Base-by-base conservation (phyloP, 2,797 vertebrate genomes). In the Phoeniculus purpureus region DNA sequence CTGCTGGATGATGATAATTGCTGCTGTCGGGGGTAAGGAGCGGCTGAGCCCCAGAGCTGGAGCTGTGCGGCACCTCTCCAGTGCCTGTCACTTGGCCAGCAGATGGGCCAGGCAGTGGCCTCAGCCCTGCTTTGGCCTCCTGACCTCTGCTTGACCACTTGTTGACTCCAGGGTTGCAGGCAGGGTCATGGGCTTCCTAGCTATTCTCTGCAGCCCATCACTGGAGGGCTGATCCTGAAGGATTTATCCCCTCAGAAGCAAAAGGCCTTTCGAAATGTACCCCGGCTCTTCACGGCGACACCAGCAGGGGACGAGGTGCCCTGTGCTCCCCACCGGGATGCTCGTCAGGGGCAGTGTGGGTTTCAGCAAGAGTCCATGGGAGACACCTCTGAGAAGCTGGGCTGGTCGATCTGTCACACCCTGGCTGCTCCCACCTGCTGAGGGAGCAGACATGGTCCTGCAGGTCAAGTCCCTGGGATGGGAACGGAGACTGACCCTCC, bases 1-100 rank as follows among this genome's bases (percentile, higher is more conserved):
- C 97, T 96, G 96, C 97, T 98, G 99, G 99, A 99, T 99, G 99
- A 98, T 96, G 97, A 98, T 99, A 99, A 99, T 99, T 99, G 98
- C 98, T 98, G 98, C 98, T 99, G 98, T 99, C 98, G 98, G 97
- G 98, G 98, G 97, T 98, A 98, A 95, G 97, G 97, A 96, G 94
- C 96, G 96, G 96, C 92, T 74, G 64, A 76, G 95, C 94, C 94
- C 95, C 79, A 25, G 60, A 94, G 97, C 96, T 95, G 86, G 97
- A 97, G 97, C 97, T 96, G 88, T 78, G 97, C 96, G 95, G 97
- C 97, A 96, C 96, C 95, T 96, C 96, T 94, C 77, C 93, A 92
- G 94, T 95, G 85, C 87, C 87, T 89, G 82, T 56, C 91, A 83
- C 89, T 74, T 77, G 25, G 75, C 85, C 87, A 73, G 92, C 96